These are phyloP conservation scores for Pheosia tremula DNA, from an alignment of 2,888 invertebrate genomes.

Conservation along the genomic window DNA sequence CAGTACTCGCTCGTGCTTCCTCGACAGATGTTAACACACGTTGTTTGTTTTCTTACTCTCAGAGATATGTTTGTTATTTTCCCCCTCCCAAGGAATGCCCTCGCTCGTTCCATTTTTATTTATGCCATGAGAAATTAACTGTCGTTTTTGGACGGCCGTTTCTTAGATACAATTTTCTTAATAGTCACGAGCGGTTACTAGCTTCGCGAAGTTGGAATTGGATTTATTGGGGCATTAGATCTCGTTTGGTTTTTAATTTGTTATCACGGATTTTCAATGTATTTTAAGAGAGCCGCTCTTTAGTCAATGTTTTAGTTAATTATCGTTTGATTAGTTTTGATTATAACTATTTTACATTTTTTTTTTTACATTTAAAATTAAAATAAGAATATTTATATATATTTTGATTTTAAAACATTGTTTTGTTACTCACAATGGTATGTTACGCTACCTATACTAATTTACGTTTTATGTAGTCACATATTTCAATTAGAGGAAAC, in stretches of 20 bases:
- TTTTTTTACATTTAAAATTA: background rate
- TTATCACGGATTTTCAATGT: slow-evolving; percentile 4
- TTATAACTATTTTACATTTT: background rate
- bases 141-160: slow-evolving; percentile 58
- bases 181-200: slow-evolving; percentile 56
- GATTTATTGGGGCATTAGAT: slow-evolving; percentile 17
- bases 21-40: slow-evolving; percentile 83
- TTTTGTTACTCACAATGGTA: too few species aligned
- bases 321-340: background rate
- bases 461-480: too few species aligned
- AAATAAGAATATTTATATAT: too few species aligned
- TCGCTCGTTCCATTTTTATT: slow-evolving; percentile 72
- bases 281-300: background rate
- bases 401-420: too few species aligned
- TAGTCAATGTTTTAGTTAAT: background rate
- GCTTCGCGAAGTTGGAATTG: slow-evolving; percentile 28
- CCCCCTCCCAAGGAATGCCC: slow-evolving; percentile 59
- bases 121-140: slow-evolving; percentile 81
- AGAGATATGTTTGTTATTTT: slow-evolving; percentile 82
- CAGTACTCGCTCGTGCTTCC: slow-evolving; percentile 70
- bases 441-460: too few species aligned
- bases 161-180: slow-evolving; percentile 69
- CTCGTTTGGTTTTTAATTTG: slow-evolving; percentile 12
- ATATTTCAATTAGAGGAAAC: too few species aligned
- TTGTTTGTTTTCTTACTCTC: slow-evolving; percentile 82